These are phyloP conservation scores for Haemorhous mexicanus DNA, from an alignment of 2,113 vertebrate species.

Conservation along the genomic window DNA sequence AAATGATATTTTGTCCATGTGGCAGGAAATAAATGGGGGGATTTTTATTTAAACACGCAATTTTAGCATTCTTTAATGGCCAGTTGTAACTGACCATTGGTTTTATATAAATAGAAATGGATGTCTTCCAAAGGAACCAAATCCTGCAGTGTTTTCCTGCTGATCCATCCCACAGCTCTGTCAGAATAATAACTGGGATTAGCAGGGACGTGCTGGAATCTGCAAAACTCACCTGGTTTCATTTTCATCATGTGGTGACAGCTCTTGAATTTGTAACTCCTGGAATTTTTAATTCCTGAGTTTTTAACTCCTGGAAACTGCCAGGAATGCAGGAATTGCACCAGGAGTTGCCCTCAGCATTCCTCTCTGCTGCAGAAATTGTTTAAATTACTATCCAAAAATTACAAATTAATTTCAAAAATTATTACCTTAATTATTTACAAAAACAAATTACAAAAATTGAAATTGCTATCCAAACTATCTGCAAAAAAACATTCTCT, in stretches of 20 bases:
- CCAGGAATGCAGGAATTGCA: neutral
- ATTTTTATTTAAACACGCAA: neutral
- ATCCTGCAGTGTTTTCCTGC: neutral
- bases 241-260: fast-evolving
- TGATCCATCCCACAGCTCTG: neutral
- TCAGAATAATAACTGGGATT: neutral
- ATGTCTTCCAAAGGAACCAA: neutral
- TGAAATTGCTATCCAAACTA: neutral
- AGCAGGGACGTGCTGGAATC: neutral
- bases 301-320: neutral
- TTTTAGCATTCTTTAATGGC: neutral
- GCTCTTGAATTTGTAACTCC: neutral
- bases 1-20: neutral
- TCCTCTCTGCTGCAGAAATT: neutral
- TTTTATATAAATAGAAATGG: neutral
- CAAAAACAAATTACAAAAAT: neutral
- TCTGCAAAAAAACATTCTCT: neutral
- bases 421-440: neutral
- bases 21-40: neutral
- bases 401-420: neutral
- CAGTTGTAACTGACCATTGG: neutral
- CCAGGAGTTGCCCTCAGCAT: neutral
- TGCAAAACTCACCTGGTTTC: neutral
- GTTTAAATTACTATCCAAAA: neutral
- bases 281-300: neutral